Evolutionary conservation across 2,888 invertebrate species (phyloP).

Genomic region (Callosobruchus maculatus): DNA sequence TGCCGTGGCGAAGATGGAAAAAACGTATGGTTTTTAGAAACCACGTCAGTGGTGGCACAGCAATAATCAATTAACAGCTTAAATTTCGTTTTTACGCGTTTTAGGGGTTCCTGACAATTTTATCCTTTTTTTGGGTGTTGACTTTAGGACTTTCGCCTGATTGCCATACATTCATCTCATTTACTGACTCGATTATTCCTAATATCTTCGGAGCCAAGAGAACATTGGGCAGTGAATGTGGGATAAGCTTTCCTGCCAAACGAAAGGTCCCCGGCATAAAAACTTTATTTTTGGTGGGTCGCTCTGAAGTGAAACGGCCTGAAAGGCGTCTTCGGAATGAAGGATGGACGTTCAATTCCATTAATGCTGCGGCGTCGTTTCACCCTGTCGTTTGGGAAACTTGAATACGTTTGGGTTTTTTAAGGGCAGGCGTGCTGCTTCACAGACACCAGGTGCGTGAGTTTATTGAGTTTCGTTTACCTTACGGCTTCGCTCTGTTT

Average conservation of each 20-base stretch:
- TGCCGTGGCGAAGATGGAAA: too few species aligned
- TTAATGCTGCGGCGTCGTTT: not conserved
- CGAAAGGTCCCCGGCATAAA: not conserved
- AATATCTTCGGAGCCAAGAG: not conserved
- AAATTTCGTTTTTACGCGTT: too few species aligned
- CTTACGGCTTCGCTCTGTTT: not conserved
- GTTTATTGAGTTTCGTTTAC: not conserved
- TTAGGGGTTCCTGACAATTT: too few species aligned
- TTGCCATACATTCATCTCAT: not conserved
- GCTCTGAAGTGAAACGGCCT: not conserved
- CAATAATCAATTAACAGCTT: too few species aligned
- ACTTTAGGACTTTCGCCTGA: not conserved
- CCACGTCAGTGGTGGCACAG: too few species aligned
- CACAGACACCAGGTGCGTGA: not conserved
- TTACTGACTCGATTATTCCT: not conserved
- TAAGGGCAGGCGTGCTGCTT: not conserved
- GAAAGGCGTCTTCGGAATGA: not conserved
- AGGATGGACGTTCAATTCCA: not conserved
- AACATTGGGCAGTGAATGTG: not conserved
- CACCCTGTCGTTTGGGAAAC: not conserved
- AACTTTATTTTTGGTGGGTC: not conserved
- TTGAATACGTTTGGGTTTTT: not conserved
- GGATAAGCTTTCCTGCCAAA: not conserved
- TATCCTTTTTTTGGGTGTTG: too few species aligned
- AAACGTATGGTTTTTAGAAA: too few species aligned